Conservation (phyloP, 2,797 vertebrate genomes). For the Prunella strophiata region DNA sequence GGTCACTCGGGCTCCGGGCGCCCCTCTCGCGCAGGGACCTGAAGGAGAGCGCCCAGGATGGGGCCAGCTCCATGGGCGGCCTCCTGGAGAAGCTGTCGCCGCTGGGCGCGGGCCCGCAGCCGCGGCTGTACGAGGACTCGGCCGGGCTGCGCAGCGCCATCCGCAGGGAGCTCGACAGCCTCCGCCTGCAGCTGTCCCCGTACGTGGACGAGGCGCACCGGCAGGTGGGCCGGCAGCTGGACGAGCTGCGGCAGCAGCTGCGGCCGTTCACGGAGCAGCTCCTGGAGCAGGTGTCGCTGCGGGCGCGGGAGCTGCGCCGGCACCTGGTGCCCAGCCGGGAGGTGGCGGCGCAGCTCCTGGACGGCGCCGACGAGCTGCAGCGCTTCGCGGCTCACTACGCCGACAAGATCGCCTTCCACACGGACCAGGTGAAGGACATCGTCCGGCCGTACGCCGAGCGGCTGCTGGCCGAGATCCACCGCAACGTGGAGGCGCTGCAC, state of each 20-base stretch:
- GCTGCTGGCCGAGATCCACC: conserved; percentile 76
- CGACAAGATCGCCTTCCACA: conserved; percentile 63
- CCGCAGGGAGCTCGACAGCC: conserved; percentile 71
- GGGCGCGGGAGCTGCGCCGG: conserved; percentile 67
- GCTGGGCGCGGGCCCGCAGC: neutral
- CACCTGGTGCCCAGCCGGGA: conserved; percentile 54
- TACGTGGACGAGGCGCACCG: conserved; percentile 55
- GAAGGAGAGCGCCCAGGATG: conserved; percentile 61
- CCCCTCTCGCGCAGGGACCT: conserved; percentile 20
- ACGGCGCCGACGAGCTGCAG: conserved; percentile 84
- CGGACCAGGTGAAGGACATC: conserved; percentile 62
- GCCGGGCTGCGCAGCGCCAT: conserved; percentile 58
- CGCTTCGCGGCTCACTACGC: conserved; percentile 74
- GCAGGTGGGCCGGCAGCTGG: conserved; percentile 75
- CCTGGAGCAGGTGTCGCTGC: conserved; percentile 57
- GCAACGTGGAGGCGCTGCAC: conserved; percentile 66
- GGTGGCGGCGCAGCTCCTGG: conserved; percentile 52
- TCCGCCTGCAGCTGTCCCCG: conserved; percentile 76
- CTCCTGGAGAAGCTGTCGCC: conserved; percentile 55
- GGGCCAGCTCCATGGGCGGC: conserved; percentile 26
- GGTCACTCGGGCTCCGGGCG: neutral
- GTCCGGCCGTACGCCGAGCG: conserved; percentile 77
- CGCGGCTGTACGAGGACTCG: neutral
- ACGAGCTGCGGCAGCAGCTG: conserved; percentile 69
- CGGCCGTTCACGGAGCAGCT: conserved; percentile 77